Evolutionary conservation across 2,797 vertebrate species (phyloP).

Genomic region (Helostoma temminkii): DNA sequence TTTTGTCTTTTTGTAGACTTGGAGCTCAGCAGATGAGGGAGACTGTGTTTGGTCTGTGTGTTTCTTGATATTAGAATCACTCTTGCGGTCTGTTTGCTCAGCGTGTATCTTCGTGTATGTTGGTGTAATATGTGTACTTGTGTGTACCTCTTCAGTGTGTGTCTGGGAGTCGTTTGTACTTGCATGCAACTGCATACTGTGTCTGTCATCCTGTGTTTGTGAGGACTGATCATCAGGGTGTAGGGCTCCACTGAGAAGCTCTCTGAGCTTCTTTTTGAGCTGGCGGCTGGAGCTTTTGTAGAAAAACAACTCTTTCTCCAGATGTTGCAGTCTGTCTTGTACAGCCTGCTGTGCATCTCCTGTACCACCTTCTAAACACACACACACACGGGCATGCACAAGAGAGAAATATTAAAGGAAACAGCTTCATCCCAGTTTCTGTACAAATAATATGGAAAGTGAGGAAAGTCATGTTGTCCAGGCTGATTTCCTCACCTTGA

Average conservation of each 20-base stretch:
- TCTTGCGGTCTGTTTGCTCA: slow-evolving; percentile 35
- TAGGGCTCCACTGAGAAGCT: slow-evolving; percentile 67
- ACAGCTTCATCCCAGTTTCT: slow-evolving; percentile 3
- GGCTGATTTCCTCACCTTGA: slow-evolving; percentile 80
- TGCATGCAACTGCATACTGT: background rate
- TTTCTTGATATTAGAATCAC: slow-evolving; percentile 1
- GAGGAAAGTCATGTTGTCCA: background rate
- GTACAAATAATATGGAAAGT: background rate
- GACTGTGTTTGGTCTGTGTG: slow-evolving; percentile 10
- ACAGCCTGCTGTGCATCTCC: slow-evolving; percentile 59
- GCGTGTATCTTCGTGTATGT: slow-evolving; percentile 57
- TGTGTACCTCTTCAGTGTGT: slow-evolving; percentile 22
- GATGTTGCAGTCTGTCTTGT: slow-evolving; percentile 85
- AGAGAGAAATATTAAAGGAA: background rate
- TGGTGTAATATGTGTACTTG: slow-evolving; percentile 30
- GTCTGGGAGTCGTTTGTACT: slow-evolving; percentile 17
- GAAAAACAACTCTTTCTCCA: slow-evolving; percentile 93
- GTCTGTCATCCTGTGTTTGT: slow-evolving; percentile 21
- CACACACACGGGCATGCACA: slow-evolving; percentile 31
- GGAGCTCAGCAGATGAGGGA: slow-evolving; percentile 28
- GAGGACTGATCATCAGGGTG: slow-evolving; percentile 52
- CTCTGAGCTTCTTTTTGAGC: slow-evolving; percentile 89
- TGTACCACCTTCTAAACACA: slow-evolving; percentile 51
- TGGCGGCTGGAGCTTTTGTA: slow-evolving; percentile 92
- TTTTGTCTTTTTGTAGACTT: slow-evolving; percentile 18